These are phyloP conservation scores for Pseudolaguvia tuberculata DNA, from an alignment of 2,113 vertebrate genomes.

Conservation along the genomic window DNA sequence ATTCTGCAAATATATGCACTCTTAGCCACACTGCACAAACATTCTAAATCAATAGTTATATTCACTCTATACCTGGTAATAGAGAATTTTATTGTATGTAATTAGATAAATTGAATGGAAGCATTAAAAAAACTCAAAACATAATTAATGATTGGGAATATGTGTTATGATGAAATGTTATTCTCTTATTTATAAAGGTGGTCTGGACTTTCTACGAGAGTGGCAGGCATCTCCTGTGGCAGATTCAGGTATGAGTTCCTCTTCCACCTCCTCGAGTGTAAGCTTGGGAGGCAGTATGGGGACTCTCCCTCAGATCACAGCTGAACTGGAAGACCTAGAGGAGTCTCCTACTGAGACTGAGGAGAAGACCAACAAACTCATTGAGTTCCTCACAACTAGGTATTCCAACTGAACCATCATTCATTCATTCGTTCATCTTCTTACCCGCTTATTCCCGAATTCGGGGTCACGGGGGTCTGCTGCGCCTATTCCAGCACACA, in stretches of 20 bases:
- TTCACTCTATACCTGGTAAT: too few relatives aligned
- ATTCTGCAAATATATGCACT: too few relatives aligned
- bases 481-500: too few relatives aligned
- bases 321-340: slow-evolving; percentile 86
- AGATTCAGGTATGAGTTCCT: slow-evolving; percentile 92
- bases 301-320: slow-evolving; percentile 87
- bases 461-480: too few relatives aligned
- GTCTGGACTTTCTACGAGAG: slow-evolving; percentile 91
- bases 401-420: slow-evolving; percentile 51
- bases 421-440: too few relatives aligned
- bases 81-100: neutral
- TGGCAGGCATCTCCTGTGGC: slow-evolving; percentile 87
- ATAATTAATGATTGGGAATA: neutral
- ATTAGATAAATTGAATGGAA: neutral
- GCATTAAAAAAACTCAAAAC: neutral
- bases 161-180: neutral
- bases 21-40: too few relatives aligned
- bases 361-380: slow-evolving; percentile 94
- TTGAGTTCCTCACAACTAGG: slow-evolving; percentile 97
- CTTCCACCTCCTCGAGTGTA: slow-evolving; percentile 93
- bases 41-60: too few relatives aligned
- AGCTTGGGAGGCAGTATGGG: slow-evolving; percentile 92
- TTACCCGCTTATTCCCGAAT: too few relatives aligned
- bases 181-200: slow-evolving; percentile 65
- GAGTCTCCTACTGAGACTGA: slow-evolving; percentile 77